Evolutionary conservation across 2,888 invertebrate species (phyloP), one percentile per base, ranked within the genome.

Genomic region (Osedax fenrisi): DNA sequence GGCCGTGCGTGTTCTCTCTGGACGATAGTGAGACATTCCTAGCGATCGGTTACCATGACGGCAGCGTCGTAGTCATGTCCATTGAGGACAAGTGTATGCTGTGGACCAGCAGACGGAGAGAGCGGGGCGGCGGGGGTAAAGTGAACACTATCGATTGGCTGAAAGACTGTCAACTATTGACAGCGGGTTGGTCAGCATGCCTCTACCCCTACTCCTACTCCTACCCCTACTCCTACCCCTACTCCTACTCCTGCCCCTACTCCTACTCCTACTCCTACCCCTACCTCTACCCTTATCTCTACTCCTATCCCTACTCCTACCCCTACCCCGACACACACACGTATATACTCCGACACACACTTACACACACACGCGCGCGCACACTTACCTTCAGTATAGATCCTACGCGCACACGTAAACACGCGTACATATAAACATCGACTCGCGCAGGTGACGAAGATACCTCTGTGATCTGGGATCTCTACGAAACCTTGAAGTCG

Each of bases 401-500:
- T n/a, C n/a, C n/a, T n/a, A n/a, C n/a, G n/a, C n/a, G n/a, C n/a
- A n/a, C n/a, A n/a, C n/a, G n/a, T n/a, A n/a, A n/a, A n/a, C n/a
- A n/a, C n/a, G n/a, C n/a, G n/a, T n/a, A n/a, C n/a, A n/a, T n/a
- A n/a, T n/a, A n/a, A n/a, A n/a, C n/a, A n/a, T n/a, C n/a, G n/a
- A n/a, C n/a, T n/a, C n/a, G n/a, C 17, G 17, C 41, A 41, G 41
- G 41, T 10, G 66, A 75, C 17, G 78, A 78, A 67, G 26, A 68
- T 2, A 13, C 21, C 22, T 71, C 75, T 2, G 26, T 26, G 17
- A 24, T 78, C 13, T 77, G 77, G 77, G 61, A 78, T 24, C 23
- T 74, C 1, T 22, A 26, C 10, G 25, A 27, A 64, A 67, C 26
- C n/a, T 21, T 67, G 26, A 25, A 73, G 24, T 17, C 26, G 59